phyloP scores from a whole-genome alignment of 2,888 invertebrate genomes.

The Drosophila acutilabella region DNA sequence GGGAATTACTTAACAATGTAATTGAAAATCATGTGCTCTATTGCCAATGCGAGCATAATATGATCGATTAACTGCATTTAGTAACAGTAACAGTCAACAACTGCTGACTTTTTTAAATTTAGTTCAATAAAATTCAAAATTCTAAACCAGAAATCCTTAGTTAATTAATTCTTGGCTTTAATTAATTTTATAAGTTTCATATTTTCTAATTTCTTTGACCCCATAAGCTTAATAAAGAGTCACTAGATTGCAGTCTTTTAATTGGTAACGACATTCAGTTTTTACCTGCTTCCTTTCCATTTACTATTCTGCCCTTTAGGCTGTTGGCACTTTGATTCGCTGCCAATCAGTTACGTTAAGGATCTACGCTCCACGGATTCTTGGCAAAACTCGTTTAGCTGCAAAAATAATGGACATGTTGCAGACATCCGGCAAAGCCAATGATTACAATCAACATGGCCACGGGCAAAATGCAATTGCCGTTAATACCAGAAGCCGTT shows the following conservation, averaged over 20 bases:
- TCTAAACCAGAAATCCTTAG: too few species aligned
- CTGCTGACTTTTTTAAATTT: too few species aligned
- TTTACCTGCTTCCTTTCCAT: neutral
- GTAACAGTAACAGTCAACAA: neutral
- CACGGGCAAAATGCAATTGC: slow-evolving; percentile 59
- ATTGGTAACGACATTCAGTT: slow-evolving; percentile 8
- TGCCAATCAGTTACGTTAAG: slow-evolving; percentile 39
- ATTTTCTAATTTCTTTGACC: too few species aligned
- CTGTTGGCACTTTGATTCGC: slow-evolving; percentile 20
- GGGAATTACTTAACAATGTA: slow-evolving; percentile 49
- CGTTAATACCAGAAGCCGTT: slow-evolving; percentile 55
- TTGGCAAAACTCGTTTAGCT: slow-evolving; percentile 43
- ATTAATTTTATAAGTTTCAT: too few species aligned
- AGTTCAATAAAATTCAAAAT: too few species aligned
- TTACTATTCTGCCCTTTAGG: neutral
- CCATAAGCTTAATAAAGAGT: too few species aligned
- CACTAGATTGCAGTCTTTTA: neutral
- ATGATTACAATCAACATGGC: slow-evolving; percentile 61
- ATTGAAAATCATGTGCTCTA: slow-evolving; percentile 47
- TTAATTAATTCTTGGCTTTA: too few species aligned
- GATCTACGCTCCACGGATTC: slow-evolving; percentile 8
- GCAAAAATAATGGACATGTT: slow-evolving; percentile 40
- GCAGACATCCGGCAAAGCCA: slow-evolving; percentile 35
- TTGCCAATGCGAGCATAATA: slow-evolving; percentile 11
- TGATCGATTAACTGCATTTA: slow-evolving; percentile 50